Percentiles rank a stretch among this genome's conserved stretches.
phyloP scores from a whole-genome alignment of 2,797 vertebrate genomes.

The Ciconia nigra region DNA sequence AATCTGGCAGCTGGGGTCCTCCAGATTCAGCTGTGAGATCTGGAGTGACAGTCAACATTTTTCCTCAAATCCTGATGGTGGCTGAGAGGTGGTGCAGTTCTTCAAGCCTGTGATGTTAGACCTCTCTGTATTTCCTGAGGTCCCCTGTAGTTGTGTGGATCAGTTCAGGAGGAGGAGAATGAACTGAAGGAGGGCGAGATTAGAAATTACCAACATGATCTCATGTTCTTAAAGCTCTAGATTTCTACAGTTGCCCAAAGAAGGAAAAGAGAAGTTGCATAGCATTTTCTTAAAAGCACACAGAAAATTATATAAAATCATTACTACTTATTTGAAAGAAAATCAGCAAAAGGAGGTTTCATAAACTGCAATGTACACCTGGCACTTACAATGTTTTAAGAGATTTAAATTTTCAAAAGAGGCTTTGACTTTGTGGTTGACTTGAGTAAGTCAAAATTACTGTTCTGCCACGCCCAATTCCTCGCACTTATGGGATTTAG shows the following conservation, averaged over 20 bases:
- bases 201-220: background rate
- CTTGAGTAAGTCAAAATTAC: background rate
- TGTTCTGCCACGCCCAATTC: background rate
- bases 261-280: background rate
- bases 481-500: background rate
- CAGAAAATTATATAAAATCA: background rate
- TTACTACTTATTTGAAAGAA: background rate
- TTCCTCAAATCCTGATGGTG: background rate
- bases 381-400: background rate
- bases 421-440: background rate
- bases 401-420: background rate
- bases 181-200: background rate
- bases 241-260: background rate
- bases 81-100: background rate
- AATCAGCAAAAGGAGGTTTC: background rate
- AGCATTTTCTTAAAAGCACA: background rate
- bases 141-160: background rate
- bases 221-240: background rate
- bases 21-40: background rate
- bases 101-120: background rate
- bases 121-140: background rate
- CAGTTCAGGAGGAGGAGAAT: background rate
- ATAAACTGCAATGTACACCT: background rate
- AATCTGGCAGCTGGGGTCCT: background rate
- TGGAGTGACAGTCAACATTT: background rate